These are phyloP conservation scores for Grallaria varia DNA, from an alignment of 2,113 vertebrate genomes.

Conservation along the genomic window DNA sequence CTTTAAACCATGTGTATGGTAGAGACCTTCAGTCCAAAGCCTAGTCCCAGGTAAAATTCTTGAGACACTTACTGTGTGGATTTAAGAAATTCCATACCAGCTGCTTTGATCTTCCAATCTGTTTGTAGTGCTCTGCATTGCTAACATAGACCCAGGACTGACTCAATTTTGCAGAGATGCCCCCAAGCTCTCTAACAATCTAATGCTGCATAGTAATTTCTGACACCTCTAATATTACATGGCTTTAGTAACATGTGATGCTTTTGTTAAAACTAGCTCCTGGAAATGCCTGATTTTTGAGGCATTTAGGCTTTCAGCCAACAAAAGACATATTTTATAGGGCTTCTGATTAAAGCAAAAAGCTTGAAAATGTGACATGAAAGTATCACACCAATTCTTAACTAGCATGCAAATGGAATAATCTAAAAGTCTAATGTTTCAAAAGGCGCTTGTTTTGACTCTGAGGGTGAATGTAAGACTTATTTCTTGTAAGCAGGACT, in stretches of 20 bases:
- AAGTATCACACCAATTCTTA: not conserved
- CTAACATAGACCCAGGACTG: not conserved
- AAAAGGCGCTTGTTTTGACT: not conserved
- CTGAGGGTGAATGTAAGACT: not conserved
- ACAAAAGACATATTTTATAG: not conserved
- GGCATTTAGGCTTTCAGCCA: not conserved
- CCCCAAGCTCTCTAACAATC: not conserved
- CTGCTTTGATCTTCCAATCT: not conserved
- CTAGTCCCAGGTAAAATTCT: not conserved
- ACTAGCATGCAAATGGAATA: slow-evolving; percentile 3
- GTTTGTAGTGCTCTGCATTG: not conserved
- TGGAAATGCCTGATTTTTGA: not conserved
- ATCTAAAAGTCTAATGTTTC: slow-evolving; percentile 25
- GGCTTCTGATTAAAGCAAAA: not conserved
- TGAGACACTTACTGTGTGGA: not conserved
- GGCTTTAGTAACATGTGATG: not conserved
- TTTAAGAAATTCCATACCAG: not conserved
- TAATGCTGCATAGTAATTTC: not conserved
- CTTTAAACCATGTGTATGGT: not conserved
- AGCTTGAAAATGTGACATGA: not conserved
- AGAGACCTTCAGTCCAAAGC: not conserved
- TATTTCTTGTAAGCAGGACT: not conserved
- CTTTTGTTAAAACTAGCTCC: not conserved
- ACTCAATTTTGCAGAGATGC: not conserved
- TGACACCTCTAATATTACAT: not conserved